Conservation (phyloP, 1,140 invertebrate genomes). For the Drosophila mojavensis region DNA sequence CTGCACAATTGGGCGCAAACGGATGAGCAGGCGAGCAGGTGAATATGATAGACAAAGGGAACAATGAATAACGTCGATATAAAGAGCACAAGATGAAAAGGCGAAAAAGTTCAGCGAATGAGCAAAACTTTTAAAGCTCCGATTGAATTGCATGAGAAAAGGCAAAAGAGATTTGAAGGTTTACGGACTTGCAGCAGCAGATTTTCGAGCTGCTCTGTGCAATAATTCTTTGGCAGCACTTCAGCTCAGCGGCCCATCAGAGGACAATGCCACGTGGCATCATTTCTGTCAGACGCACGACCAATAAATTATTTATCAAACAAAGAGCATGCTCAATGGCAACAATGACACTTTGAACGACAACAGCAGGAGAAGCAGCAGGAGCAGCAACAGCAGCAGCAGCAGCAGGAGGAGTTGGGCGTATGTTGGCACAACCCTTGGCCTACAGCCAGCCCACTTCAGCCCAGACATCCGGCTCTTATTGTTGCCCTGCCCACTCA, state of each 20-base stretch:
- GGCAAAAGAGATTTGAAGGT: too few species aligned
- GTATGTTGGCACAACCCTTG: slow-evolving; percentile 27
- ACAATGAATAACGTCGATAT: slow-evolving; percentile 1
- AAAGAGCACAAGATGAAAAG: neutral
- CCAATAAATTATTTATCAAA: slow-evolving; percentile 77
- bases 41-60: slow-evolving; percentile 11
- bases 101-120: slow-evolving; percentile 11
- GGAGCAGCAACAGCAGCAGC: slow-evolving; percentile 38
- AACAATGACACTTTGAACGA: slow-evolving; percentile 76
- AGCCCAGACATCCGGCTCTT: slow-evolving; percentile 43
- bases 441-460: slow-evolving; percentile 31
- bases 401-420: slow-evolving; percentile 43
- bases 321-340: slow-evolving; percentile 72
- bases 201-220: neutral
- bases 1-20: slow-evolving; percentile 45
- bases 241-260: slow-evolving; percentile 27
- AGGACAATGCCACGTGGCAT: slow-evolving; percentile 53
- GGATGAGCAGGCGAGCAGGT: slow-evolving; percentile 12
- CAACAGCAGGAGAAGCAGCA: slow-evolving; percentile 22
- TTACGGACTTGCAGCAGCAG: neutral
- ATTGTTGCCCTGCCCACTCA: slow-evolving; percentile 20
- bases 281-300: slow-evolving; percentile 33
- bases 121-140: slow-evolving; percentile 32
- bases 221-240: slow-evolving; percentile 31
- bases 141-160: slow-evolving; percentile 13